Evolutionary conservation across 1,140 invertebrate genomes (phyloP), one percentile per base, ranked within the genome.

Genomic region (Bombus vancouverensis): DNA sequence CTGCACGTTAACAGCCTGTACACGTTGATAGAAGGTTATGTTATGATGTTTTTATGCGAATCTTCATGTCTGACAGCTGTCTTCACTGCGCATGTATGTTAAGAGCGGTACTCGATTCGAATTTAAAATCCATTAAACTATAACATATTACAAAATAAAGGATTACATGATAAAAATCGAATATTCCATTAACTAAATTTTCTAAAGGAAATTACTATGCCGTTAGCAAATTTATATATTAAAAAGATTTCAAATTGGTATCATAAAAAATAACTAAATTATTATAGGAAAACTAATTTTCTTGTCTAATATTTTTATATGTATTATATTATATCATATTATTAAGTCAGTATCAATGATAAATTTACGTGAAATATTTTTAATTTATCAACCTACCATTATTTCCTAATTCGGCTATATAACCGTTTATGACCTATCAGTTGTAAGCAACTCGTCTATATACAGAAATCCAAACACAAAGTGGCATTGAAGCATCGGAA

Each of bases 31-130:
- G 5, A 62, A 68, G 84, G 84, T 85, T 85, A 85, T 81, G 34
- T 85, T 85, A 80, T 32, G 15, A 59, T 74, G 78, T 81, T 85
- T 68, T 80, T 84, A 22, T 47, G 6, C 5, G 9, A 47, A 25
- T 65, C 3, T 12, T 37, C 9, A 10, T 4, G 8, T 10, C 53
- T 70, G 62, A 70, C 37, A 77, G n/a, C 34, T 77, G 12, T 10
- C 25, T 22, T 44, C 32, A 34, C 1, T 66, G n/a, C 66, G 66
- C 83, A 79, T 53, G 62, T 62, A 62, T 4, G 4, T 4, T 76
- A 47, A 25, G 0, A n/a, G 1, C 22, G 12, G n/a, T 39, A 2
- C 13, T 1, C 13, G 25, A 47, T 47, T 73, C 13, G 3, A 73
- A 73, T 32, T 73, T 18, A 32, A 32, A 25, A 2, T 22, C 22